phyloP scores from a whole-genome alignment of 2,888 invertebrate genomes.

The Acleris sparsana region DNA sequence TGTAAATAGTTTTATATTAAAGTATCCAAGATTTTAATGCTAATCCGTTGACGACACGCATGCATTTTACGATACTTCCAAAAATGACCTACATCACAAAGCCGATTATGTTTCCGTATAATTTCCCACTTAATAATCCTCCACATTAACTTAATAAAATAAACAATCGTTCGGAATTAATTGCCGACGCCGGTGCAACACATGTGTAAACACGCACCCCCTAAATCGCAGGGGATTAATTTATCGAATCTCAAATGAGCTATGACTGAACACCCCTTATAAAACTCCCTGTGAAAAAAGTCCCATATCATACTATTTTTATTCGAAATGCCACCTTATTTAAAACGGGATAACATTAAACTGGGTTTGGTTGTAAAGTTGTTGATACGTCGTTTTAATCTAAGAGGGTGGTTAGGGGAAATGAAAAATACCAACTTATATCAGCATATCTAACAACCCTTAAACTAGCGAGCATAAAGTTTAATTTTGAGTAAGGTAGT shows the following conservation, averaged over 20 bases:
- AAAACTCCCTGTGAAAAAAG: too few species aligned
- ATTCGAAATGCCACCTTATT: too few species aligned
- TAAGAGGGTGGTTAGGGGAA: slow-evolving; percentile 43
- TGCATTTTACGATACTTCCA: too few species aligned
- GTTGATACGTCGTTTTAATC: too few species aligned
- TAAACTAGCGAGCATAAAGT: not conserved
- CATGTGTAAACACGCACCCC: slow-evolving; percentile 40
- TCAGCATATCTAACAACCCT: not conserved
- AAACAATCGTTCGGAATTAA: slow-evolving; percentile 39
- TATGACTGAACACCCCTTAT: slow-evolving; percentile 64
- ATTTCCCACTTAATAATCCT: slow-evolving; percentile 35
- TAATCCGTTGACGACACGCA: too few species aligned
- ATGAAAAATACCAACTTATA: slow-evolving; percentile 25
- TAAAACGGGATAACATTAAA: too few species aligned
- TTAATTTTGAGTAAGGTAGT: not conserved
- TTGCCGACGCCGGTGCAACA: slow-evolving; percentile 34
- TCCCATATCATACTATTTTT: too few species aligned
- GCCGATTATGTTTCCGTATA: slow-evolving; percentile 35
- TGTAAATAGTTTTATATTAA: too few species aligned
- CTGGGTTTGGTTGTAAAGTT: too few species aligned
- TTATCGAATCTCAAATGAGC: slow-evolving; percentile 81
- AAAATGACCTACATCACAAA: slow-evolving; percentile 21
- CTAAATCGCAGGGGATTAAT: slow-evolving; percentile 75
- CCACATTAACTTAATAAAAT: slow-evolving; percentile 37
- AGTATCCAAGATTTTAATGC: too few species aligned